Evolutionary conservation across 1,140 invertebrate genomes (phyloP).

Genomic region (Drosophila melanica): DNA sequence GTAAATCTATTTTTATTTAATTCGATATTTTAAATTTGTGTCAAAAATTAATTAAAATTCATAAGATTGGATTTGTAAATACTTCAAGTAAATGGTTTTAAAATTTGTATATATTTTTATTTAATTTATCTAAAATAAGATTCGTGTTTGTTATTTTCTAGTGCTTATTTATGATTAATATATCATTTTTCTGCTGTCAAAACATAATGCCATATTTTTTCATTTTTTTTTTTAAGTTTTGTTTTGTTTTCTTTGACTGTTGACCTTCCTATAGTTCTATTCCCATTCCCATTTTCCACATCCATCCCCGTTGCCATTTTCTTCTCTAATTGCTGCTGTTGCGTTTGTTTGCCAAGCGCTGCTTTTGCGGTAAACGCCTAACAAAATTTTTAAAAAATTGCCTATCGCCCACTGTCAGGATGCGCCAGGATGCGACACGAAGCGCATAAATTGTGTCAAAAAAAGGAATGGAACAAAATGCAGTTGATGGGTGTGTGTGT

Average conservation of each 20-base stretch:
- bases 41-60: too few relatives aligned
- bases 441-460: slow-evolving; percentile 65
- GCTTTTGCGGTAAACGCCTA: slow-evolving; percentile 49
- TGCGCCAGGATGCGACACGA: slow-evolving; percentile 39
- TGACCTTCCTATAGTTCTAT: slow-evolving; percentile 17
- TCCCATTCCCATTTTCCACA: not conserved
- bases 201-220: not conserved
- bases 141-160: too few relatives aligned
- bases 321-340: slow-evolving; percentile 47
- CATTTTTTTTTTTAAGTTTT: not conserved
- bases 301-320: slow-evolving; percentile 4
- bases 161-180: too few relatives aligned
- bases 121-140: too few relatives aligned
- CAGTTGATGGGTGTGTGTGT: slow-evolving; percentile 25
- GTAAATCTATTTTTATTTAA: too few relatives aligned
- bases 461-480: slow-evolving; percentile 13
- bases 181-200: not conserved
- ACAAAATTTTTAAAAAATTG: slow-evolving; percentile 60
- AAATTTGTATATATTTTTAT: not conserved
- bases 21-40: not conserved
- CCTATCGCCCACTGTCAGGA: slow-evolving; percentile 61
- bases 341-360: slow-evolving; percentile 53
- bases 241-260: slow-evolving; percentile 1
- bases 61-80: too few relatives aligned
- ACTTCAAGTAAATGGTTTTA: too few relatives aligned